Base-by-base conservation (phyloP, 2,888 invertebrate genomes). In the Slavum lentiscoides region DNA sequence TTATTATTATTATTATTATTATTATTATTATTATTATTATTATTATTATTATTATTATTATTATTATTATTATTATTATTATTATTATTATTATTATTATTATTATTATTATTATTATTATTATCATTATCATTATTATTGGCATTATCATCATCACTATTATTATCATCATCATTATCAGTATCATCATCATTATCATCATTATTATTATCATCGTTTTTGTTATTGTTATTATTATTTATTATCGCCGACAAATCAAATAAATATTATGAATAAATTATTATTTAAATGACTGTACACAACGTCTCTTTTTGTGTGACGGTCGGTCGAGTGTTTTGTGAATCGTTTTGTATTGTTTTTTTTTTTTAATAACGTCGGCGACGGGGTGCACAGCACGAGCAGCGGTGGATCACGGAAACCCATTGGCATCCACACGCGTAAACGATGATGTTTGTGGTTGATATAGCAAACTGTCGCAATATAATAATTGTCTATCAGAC, bases 191-290 rank as follows among this genome's bases (percentile, higher is more conserved):
- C n/a, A n/a, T 30, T 30, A 53, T 64, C 53, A 55, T 64, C 55
- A 49, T 64, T n/a, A 55, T 74, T 74, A 8, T 23, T 15, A 21
- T 74, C 55, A 30, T 74, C 61, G n/a, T 76, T 59, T 49, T 58
- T 75, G 43, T 75, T 58, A 58, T 76, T n/a, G n/a, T n/a, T n/a
- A n/a, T n/a, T n/a, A n/a, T n/a, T n/a, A n/a, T n/a, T n/a, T 30
- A 30, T 30, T 76, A 76, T 76, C 76, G 59, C 59, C 49, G 76
- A 76, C 76, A 69, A 76, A 76, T 76, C 75, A 19, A 43, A 43
- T 43, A 43, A 7, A 6, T 43, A 43, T 30, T 30, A 43, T 6
- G 11, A 43, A 6, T 11, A 43, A 43, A 43, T 43, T 43, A 43
- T 43, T 9, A 43, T 43, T 43, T 30, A 43, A 43, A 43, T 11